These are phyloP conservation scores for human (Homo sapiens) DNA, from an alignment of 2,113 vertebrate species.

Conservation along the genomic window GRCh38 chr4:98710001-98710500, in stretches of 20 bases:
- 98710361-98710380: background rate
- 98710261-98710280: background rate
- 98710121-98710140: background rate
- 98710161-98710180: background rate
- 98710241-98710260: background rate
- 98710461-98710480: background rate
- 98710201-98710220: background rate
- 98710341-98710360: background rate
- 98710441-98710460: background rate
- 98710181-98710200: background rate
- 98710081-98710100: background rate
- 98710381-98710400: background rate
- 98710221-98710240: background rate
- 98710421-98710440: background rate
- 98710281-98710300: background rate
- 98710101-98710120: background rate
- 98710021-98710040: background rate
- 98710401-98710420: background rate
- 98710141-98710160: background rate
- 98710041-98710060: background rate
- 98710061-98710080: background rate
- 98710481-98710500: background rate
- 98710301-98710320: background rate
- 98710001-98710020: background rate
- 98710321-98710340: background rate